Evolutionary conservation across 2,888 invertebrate genomes (phyloP), one percentile per base, ranked within the genome.

Genomic region (Carabus problematicus): DNA sequence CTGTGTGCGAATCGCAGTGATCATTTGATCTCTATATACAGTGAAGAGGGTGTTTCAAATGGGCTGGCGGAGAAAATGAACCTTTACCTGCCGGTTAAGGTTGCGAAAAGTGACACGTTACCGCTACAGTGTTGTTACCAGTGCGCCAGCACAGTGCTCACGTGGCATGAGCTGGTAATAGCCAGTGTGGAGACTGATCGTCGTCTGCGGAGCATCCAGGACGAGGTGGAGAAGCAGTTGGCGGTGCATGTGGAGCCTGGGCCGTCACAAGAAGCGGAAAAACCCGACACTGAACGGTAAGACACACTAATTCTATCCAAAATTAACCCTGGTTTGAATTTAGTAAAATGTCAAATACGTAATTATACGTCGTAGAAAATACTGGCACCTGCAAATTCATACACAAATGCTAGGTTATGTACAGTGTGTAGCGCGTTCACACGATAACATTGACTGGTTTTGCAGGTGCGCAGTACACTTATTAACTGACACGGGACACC

Each of bases 121-220:
- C 89, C 90, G 0, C 77, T 83, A 55, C 84, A 86, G 72, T 81
- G 89, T 72, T 91, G 91, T 81, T 86, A 85, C 78, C 86, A 86
- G 72, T 91, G 91, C 76, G 85, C 86, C 0, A 85, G 85, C 71
- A 87, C 88, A 0, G 77, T 91, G 56, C 77, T 89, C 63, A 86
- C 88, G 0, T 90, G 88, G 88, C 87, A 89, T 75, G 86, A 88
- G 74, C 81, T 90, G 64, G 82, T 84, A 60, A 78, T 84, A 71
- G 84, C 85, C 72, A 86, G 87, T 75, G 73, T 82, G 41, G 84
- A 85, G 67, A 87, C 88, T 0, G 87, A 90, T 74, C 77, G 79
- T 12, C 83, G 83, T 49, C 74, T 84, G 3, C 72, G 78, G 60
- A 78, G 76, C 63, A 75, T 78, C 59, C 79, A 80, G 40, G 72